Percentiles rank a stretch among this genome's conserved stretches.
Conservation (phyloP, 2,113 vertebrate genomes). For the Tragelaphus scriptus region DNA sequence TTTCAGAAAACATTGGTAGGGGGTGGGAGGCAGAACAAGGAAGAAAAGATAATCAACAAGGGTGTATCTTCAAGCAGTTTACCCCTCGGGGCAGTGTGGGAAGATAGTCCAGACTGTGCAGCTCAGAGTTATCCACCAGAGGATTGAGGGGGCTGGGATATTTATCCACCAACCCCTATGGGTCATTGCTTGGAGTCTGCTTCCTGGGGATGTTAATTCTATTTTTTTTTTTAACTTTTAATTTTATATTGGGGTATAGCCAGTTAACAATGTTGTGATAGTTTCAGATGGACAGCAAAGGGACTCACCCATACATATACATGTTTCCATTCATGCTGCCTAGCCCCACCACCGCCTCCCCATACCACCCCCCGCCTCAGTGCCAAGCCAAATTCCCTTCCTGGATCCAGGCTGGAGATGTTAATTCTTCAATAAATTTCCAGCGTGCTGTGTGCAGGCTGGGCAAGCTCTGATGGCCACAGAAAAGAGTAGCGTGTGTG, state of each 20-base stretch:
- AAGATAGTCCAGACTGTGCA: neutral
- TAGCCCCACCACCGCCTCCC: neutral
- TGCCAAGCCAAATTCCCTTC: neutral
- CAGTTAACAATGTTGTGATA: neutral
- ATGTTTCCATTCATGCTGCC: neutral
- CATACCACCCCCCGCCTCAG: accelerated
- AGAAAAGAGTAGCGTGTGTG: neutral
- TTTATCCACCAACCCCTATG: neutral
- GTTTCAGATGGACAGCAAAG: neutral
- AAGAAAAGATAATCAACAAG: neutral
- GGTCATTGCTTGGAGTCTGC: neutral
- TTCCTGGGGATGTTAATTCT: neutral
- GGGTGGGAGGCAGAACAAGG: neutral
- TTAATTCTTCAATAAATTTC: neutral
- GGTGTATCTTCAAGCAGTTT: neutral
- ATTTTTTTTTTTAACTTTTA: neutral
- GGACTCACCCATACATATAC: neutral
- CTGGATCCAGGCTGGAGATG: neutral
- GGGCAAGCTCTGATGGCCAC: neutral
- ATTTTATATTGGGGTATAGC: neutral
- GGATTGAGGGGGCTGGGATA: no score
- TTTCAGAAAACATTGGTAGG: neutral
- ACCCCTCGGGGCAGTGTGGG: accelerated
- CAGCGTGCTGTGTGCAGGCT: neutral
- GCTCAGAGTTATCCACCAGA: neutral